These are phyloP conservation scores for Embidobia sp. DNA, from an alignment of 2,888 invertebrate species.

Conservation along the genomic window DNA sequence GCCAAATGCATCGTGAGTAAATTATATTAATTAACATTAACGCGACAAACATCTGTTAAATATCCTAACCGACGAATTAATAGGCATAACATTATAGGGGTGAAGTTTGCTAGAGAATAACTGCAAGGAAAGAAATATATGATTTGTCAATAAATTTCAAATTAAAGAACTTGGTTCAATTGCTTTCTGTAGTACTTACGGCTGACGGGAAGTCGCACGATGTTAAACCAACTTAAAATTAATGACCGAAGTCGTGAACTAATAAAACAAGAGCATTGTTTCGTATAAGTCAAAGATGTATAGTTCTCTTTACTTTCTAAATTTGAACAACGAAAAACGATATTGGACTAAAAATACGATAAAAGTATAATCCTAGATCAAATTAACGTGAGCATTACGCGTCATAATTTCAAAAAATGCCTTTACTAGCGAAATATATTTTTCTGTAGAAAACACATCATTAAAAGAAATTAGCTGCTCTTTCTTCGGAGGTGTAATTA, in stretches of 20 bases:
- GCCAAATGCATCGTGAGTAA: no score
- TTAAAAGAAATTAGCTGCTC: constrained; percentile 55
- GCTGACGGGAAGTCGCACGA: constrained; percentile 21
- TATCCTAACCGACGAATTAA: not conserved
- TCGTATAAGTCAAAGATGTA: constrained; percentile 48
- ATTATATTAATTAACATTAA: no score
- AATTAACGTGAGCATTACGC: constrained; percentile 24
- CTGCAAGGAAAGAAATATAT: constrained; percentile 8
- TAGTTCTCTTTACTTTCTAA: constrained; percentile 53
- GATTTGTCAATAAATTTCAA: constrained; percentile 46
- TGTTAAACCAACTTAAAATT: constrained; percentile 53
- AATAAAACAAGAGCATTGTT: constrained; percentile 56
- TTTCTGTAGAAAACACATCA: constrained; percentile 44
- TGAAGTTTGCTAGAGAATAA: constrained; percentile 20
- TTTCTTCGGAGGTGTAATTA: constrained; percentile 47
- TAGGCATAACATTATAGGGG: not conserved
- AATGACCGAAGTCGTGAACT: constrained; percentile 54
- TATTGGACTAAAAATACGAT: constrained; percentile 7
- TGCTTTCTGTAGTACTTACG: constrained; percentile 25
- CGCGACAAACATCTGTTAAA: no score
- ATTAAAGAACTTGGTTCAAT: constrained; percentile 48
- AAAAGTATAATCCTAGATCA: constrained; percentile 7
- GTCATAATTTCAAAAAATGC: constrained; percentile 21
- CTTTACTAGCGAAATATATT: constrained; percentile 18
- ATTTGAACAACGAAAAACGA: constrained; percentile 31